Evolutionary conservation across 2,888 invertebrate species (phyloP), one percentile per base, ranked within the genome.

Genomic region (Dasypogon diadema): DNA sequence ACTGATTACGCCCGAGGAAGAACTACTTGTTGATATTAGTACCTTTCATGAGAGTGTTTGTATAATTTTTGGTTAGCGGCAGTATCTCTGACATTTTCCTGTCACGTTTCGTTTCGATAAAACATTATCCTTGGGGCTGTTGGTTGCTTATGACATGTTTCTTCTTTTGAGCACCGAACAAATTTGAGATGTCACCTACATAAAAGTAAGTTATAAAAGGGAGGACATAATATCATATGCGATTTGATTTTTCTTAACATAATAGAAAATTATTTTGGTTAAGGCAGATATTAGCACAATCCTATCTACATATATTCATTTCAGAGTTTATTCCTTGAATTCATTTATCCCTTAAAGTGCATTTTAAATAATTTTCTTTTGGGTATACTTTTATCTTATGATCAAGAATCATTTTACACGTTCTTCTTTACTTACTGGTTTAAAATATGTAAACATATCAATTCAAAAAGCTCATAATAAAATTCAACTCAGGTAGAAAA

Each of bases 401-500:
- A 74, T 74, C 51, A 60, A 60, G 60, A 74, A 48, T 48, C 46
- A 58, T 18, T 51, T 74, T 74, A 10, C 30, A 26, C n/a, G 60
- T 21, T 14, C 14, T 26, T 74, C 37, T 55, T 51, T 46, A 37
- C 16, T 16, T 22, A 42, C 16, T 60, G 34, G 34, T 10, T 60
- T 16, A 46, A 8, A 42, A 18, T 60, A 30, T 48, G 70, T 72
- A 77, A 73, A 70, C 75, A 77, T 73, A 77, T 77, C 65, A 75
- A 65, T 58, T 70, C 16, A 70, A 56, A 65, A 60, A 58, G 75
- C 75, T 77, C 72, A 24, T 77, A 75, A 77, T 75, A 72, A 77
- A 77, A 77, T 77, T 77, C 77, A 75, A 77, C 73, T 77, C 75
- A 77, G 77, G 77, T 73, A 55, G 60, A 73, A 73, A 63, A 48